These are phyloP conservation scores for Cosmia trapezina DNA, from an alignment of 2,888 invertebrate genomes.

Conservation along the genomic window DNA sequence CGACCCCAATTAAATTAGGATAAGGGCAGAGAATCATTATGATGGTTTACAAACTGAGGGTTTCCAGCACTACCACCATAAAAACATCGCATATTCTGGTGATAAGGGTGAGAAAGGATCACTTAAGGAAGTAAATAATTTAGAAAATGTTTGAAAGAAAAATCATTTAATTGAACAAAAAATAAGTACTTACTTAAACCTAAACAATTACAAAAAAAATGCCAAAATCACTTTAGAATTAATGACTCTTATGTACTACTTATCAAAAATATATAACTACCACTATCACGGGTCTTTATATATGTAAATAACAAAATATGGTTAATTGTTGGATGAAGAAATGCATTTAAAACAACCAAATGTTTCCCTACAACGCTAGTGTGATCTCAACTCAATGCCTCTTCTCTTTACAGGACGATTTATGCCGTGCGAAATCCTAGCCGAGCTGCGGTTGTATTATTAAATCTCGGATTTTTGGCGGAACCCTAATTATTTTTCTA, in stretches of 20 bases:
- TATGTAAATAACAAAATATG: neutral
- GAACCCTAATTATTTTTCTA: too few relatives aligned
- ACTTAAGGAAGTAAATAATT: slow-evolving; percentile 27
- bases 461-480: too few relatives aligned
- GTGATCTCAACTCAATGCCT: too few relatives aligned
- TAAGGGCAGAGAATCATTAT: too few relatives aligned
- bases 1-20: too few relatives aligned
- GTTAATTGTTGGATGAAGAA: neutral
- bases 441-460: too few relatives aligned
- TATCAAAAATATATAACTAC: slow-evolving; percentile 5
- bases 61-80: neutral
- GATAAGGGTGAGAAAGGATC: neutral
- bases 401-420: too few relatives aligned
- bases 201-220: too few relatives aligned
- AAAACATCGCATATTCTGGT: neutral
- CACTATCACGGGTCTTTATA: neutral
- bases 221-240: slow-evolving; percentile 2
- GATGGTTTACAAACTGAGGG: too few relatives aligned
- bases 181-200: neutral
- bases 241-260: slow-evolving; percentile 10
- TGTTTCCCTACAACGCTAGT: neutral
- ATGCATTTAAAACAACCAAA: neutral
- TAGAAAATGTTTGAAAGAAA: slow-evolving; percentile 17
- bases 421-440: too few relatives aligned
- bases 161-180: slow-evolving; percentile 37